A percentile compares a stretch with the other conserved stretches of the same genome.
These are phyloP conservation scores for Mythimna loreyi DNA, from an alignment of 2,888 invertebrate species.

Conservation along the genomic window DNA sequence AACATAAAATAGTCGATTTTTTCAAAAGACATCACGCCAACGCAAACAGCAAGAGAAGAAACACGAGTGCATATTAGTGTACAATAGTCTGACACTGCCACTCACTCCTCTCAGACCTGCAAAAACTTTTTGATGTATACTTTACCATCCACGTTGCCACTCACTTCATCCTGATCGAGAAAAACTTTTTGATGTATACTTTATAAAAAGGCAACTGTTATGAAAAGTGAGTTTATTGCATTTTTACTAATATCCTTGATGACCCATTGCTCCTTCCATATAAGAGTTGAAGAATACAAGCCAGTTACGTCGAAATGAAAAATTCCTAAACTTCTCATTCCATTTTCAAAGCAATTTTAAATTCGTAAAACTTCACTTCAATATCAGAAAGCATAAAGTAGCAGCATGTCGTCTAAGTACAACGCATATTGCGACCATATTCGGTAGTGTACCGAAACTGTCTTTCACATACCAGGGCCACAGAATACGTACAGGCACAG, in stretches of 20 bases:
- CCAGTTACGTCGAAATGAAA: conserved; percentile 5
- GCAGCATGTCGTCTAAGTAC: conserved; percentile 30
- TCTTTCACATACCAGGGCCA: conserved; percentile 32
- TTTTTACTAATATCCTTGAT: not conserved
- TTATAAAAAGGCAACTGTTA: not conserved
- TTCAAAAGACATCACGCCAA: no score
- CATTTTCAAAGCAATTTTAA: conserved; percentile 37
- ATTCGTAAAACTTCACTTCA: conserved; percentile 43
- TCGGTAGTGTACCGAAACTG: conserved; percentile 40
- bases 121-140: no score
- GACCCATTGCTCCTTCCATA: not conserved
- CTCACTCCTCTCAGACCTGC: no score
- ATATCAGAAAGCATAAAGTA: conserved; percentile 48
- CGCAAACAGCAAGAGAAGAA: no score
- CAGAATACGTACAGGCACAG: not conserved
- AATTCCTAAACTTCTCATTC: conserved; percentile 16
- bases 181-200: no score
- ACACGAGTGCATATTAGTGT: no score
- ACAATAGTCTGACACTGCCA: no score
- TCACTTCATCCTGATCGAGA: no score
- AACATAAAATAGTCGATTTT: no score
- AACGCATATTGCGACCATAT: conserved; percentile 49
- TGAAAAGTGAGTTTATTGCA: not conserved
- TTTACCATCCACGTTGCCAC: no score
- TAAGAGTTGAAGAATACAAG: not conserved